A percentile compares a stretch with the other conserved stretches of the same genome.
Conservation (phyloP, 2,888 invertebrate species). For the Caenorhabditis japonica region DNA sequence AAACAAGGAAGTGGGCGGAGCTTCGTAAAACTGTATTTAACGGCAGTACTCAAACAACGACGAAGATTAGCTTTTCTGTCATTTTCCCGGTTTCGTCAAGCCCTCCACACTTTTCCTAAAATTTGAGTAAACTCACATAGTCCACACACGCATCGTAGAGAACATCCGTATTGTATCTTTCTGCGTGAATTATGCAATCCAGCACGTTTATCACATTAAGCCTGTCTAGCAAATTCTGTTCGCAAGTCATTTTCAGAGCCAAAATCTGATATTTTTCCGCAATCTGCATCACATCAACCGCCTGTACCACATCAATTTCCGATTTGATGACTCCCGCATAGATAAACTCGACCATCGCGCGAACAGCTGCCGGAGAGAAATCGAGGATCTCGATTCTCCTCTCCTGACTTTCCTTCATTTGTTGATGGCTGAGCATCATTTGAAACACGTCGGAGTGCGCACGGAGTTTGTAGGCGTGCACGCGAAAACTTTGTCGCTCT, state of each 20-base stretch:
- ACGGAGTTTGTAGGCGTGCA: constrained; percentile 74
- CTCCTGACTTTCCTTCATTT: constrained; percentile 52
- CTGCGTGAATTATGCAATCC: constrained; percentile 70
- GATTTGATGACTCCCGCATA: constrained; percentile 61
- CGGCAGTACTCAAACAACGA: too few species aligned
- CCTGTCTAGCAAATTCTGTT: constrained; percentile 64
- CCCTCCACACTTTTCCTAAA: too few species aligned
- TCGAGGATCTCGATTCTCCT: constrained; percentile 64
- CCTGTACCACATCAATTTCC: constrained; percentile 48
- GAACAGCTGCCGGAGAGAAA: constrained; percentile 64
- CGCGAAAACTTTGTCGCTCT: constrained; percentile 61
- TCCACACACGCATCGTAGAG: constrained; percentile 72
- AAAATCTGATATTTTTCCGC: constrained; percentile 76
- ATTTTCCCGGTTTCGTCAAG: too few species aligned
- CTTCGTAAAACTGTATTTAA: too few species aligned
- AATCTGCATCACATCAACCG: constrained; percentile 70
- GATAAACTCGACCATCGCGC: constrained; percentile 71
- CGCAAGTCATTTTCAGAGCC: constrained; percentile 73
- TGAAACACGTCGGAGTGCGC: constrained; percentile 76
- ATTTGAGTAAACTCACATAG: too few species aligned
- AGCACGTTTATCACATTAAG: constrained; percentile 65
- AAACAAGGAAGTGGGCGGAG: too few species aligned
- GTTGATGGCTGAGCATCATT: constrained; percentile 73
- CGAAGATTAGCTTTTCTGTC: too few species aligned
- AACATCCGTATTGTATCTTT: constrained; percentile 67